Evolutionary conservation across 2,888 invertebrate species (phyloP).

Genomic region (Drosophila anomalata): DNA sequence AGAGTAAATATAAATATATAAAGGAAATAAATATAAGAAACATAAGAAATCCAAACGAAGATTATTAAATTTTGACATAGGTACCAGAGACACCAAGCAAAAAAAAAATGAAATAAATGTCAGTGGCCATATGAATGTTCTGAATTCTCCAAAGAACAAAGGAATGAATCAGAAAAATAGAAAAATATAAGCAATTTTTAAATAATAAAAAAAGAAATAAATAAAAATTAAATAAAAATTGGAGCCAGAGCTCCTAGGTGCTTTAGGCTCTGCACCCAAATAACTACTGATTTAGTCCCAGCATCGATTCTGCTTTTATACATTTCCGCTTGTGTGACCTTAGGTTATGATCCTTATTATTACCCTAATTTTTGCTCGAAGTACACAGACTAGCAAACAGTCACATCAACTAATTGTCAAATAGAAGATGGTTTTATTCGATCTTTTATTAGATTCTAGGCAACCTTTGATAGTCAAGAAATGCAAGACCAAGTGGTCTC

Average conservation of each 20-base stretch:
- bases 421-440: background rate
- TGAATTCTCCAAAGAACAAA: too few species aligned
- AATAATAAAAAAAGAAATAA: too few species aligned
- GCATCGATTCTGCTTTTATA: background rate
- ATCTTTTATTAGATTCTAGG: too few species aligned
- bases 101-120: too few species aligned
- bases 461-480: background rate
- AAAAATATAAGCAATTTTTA: too few species aligned
- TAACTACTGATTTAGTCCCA: background rate
- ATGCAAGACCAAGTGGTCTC: constrained; percentile 9
- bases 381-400: background rate
- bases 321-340: background rate
- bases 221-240: background rate
- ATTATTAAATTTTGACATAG: too few species aligned
- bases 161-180: too few species aligned
- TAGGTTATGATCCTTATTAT: background rate
- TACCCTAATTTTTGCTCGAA: background rate
- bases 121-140: too few species aligned
- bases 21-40: too few species aligned
- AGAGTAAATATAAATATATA: too few species aligned
- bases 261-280: background rate
- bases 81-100: too few species aligned
- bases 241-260: background rate
- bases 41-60: too few species aligned
- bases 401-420: background rate